These are phyloP conservation scores for Nesometra sesokonis DNA, from an alignment of 35 echinoderm and acorn worm genomes.

Conservation along the genomic window DNA sequence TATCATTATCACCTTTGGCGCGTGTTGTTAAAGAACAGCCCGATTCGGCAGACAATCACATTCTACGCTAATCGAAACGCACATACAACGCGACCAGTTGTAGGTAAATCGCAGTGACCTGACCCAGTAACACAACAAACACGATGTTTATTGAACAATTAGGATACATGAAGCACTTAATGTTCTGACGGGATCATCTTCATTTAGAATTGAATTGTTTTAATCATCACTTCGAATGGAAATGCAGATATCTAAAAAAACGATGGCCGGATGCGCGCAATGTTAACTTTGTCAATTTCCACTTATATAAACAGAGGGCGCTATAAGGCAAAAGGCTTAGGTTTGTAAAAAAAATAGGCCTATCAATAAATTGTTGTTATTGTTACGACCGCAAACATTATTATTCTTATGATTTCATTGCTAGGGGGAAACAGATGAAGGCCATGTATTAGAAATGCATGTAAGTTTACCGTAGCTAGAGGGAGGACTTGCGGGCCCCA, in stretches of 20 bases:
- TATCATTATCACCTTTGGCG: not conserved
- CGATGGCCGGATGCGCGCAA: not conserved
- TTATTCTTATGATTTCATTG: too few relatives aligned
- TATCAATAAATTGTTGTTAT: too few relatives aligned
- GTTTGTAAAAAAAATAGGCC: too few relatives aligned
- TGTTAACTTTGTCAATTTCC: not conserved
- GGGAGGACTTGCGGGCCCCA: too few relatives aligned
- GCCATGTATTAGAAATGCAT: too few relatives aligned
- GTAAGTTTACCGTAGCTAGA: too few relatives aligned
- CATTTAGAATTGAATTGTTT: slow-evolving; percentile 1
- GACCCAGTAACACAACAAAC: not conserved
- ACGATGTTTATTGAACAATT: not conserved
- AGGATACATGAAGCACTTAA: not conserved
- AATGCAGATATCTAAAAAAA: not conserved
- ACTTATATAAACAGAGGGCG: not conserved
- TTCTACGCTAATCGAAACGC: not conserved
- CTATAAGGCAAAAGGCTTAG: not conserved
- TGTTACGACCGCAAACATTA: too few relatives aligned
- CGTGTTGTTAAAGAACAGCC: not conserved
- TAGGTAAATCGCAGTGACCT: not conserved
- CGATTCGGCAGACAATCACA: not conserved
- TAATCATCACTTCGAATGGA: not conserved
- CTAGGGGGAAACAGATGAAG: too few relatives aligned
- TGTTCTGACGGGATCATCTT: not conserved
- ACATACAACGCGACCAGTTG: not conserved